These are phyloP conservation scores for Actinemys pallida DNA, from an alignment of 2,113 vertebrate genomes.

Conservation along the genomic window DNA sequence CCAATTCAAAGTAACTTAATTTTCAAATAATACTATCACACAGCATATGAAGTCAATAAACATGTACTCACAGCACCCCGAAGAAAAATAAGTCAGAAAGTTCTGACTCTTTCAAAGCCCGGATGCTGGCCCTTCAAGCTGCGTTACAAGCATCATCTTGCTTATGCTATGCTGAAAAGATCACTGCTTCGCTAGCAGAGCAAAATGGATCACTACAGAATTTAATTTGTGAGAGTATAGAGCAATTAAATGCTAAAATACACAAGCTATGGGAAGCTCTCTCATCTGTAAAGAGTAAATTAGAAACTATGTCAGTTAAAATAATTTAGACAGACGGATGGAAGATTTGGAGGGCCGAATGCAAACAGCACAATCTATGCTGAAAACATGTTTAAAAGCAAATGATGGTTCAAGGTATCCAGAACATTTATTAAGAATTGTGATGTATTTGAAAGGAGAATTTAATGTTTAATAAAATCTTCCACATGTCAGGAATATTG, in stretches of 20 bases:
- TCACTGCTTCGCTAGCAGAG: constrained; percentile 81
- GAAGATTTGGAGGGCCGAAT: constrained; percentile 71
- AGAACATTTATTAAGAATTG: constrained; percentile 67
- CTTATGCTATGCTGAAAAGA: constrained; percentile 65
- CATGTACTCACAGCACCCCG: background rate
- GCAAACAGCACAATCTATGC: constrained; percentile 57
- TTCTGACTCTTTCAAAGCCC: background rate
- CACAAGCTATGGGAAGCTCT: constrained; percentile 79
- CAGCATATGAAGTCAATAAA: background rate
- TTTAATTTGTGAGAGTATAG: constrained; percentile 83
- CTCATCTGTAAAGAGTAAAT: constrained; percentile 85
- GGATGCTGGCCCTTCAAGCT: constrained; percentile 40
- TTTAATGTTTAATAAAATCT: constrained; percentile 54
- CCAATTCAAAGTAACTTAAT: accelerated
- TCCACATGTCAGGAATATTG: background rate
- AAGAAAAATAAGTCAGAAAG: background rate
- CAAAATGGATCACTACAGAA: constrained; percentile 81
- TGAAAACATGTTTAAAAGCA: constrained; percentile 67
- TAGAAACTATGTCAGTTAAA: constrained; percentile 84
- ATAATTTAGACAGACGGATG: constrained; percentile 79
- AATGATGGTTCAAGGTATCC: constrained; percentile 61
- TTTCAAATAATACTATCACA: background rate
- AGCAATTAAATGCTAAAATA: constrained; percentile 87
- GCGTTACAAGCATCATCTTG: constrained; percentile 36
- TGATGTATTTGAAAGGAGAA: constrained; percentile 63